Conservation (phyloP, 1,140 invertebrate genomes). For the Drosophila takahashii region DNA sequence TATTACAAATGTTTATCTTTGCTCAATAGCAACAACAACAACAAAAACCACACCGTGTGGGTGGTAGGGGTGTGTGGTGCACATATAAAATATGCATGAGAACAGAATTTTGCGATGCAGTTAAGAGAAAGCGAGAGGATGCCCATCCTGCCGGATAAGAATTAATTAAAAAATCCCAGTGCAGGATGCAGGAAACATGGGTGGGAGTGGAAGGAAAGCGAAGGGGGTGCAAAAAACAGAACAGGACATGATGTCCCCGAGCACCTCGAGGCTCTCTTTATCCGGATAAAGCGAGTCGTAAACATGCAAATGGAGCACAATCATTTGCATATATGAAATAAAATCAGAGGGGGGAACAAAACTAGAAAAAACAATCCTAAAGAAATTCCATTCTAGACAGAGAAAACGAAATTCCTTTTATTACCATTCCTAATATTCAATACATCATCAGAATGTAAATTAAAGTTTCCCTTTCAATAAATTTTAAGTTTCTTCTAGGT, state of each 20-base stretch:
- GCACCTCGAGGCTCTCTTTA: slow-evolving; percentile 24
- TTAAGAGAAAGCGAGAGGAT: background rate
- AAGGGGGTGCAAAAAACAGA: background rate
- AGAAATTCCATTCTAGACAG: background rate
- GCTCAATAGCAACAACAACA: slow-evolving; percentile 36
- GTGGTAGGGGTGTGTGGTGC: slow-evolving; percentile 5
- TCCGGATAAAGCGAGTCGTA: slow-evolving; percentile 32
- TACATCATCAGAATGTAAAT: too few relatives aligned
- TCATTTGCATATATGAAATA: slow-evolving; percentile 45
- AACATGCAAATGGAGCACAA: slow-evolving; percentile 47
- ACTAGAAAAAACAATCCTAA: slow-evolving; percentile 12
- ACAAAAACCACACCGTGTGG: background rate
- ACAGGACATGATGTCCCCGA: slow-evolving; percentile 41
- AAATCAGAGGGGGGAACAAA: slow-evolving; percentile 23
- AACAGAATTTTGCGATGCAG: slow-evolving; percentile 28
- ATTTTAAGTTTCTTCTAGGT: too few relatives aligned
- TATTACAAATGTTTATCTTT: slow-evolving; percentile 73
- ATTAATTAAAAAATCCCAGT: slow-evolving; percentile 47
- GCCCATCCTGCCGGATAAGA: slow-evolving; percentile 37
- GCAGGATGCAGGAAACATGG: slow-evolving; percentile 22
- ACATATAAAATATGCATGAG: slow-evolving; percentile 38
- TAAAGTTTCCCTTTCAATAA: too few relatives aligned
- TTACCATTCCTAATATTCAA: too few relatives aligned
- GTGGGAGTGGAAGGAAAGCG: too few relatives aligned
- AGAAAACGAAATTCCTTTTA: background rate